phyloP scores from a whole-genome alignment of 2,113 vertebrate genomes.

The Paracanthobrama guichenoti region DNA sequence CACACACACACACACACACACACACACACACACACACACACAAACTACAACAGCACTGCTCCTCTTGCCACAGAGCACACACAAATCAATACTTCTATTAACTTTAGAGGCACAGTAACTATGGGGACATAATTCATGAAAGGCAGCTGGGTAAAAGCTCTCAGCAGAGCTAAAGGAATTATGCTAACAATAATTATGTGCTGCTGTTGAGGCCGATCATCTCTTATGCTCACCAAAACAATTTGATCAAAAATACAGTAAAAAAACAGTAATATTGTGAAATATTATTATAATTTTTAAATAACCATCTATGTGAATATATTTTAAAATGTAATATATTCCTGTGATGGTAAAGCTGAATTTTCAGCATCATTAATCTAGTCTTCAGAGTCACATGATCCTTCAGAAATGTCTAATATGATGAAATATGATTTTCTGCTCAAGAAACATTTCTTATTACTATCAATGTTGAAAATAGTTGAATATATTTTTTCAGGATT shows the following conservation, averaged over 20 bases:
- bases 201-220: conserved; percentile 35
- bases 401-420: not conserved
- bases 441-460: not conserved
- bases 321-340: not conserved
- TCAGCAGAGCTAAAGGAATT: not conserved
- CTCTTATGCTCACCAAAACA: not conserved
- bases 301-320: not conserved
- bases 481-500: no score
- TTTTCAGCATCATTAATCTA: not conserved
- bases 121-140: not conserved
- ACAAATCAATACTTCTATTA: conserved; percentile 26
- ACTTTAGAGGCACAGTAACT: not conserved
- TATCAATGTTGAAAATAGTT: no score
- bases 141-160: conserved; percentile 8
- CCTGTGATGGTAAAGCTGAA: not conserved
- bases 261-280: not conserved
- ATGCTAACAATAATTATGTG: conserved; percentile 49
- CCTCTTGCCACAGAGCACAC: not conserved
- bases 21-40: not conserved
- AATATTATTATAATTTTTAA: not conserved
- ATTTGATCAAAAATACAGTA: not conserved
- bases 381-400: not conserved
- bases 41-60: not conserved
- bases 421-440: not conserved
- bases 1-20: not conserved